Conservation (phyloP, 2,797 vertebrate genomes). For the Mus minutoides region DNA sequence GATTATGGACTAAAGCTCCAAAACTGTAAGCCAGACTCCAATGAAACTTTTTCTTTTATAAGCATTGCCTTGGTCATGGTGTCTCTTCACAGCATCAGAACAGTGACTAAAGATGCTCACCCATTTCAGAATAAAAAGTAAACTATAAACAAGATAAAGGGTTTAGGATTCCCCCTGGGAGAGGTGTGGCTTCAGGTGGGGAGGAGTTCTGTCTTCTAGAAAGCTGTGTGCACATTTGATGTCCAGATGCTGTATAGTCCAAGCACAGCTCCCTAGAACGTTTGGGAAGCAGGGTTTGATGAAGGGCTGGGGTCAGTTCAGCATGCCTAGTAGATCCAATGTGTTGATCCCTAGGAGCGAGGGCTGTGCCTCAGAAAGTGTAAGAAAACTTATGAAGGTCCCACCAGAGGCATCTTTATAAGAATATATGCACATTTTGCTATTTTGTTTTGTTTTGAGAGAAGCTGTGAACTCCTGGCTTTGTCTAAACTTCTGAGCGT, state of each 20-base stretch:
- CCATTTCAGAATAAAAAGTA: not conserved
- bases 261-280: not conserved
- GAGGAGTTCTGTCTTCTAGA: not conserved
- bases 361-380: too few species aligned
- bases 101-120: not conserved
- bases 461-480: too few species aligned
- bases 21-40: not conserved
- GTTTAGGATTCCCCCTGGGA: not conserved
- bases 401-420: not conserved
- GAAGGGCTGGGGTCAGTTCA: not conserved
- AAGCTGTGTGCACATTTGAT: not conserved
- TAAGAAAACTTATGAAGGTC: too few species aligned
- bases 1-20: not conserved
- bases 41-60: not conserved
- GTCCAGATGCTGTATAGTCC: not conserved
- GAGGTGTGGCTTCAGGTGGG: not conserved
- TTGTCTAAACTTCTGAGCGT: not conserved
- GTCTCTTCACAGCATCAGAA: not conserved
- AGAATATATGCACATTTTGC: not conserved
- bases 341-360: not conserved
- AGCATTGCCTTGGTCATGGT: not conserved
- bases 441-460: not conserved
- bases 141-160: not conserved
- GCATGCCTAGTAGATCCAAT: not conserved
- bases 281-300: fast-evolving